phyloP scores from a whole-genome alignment of 2,888 invertebrate genomes.

The Tetheella fluctuosa region DNA sequence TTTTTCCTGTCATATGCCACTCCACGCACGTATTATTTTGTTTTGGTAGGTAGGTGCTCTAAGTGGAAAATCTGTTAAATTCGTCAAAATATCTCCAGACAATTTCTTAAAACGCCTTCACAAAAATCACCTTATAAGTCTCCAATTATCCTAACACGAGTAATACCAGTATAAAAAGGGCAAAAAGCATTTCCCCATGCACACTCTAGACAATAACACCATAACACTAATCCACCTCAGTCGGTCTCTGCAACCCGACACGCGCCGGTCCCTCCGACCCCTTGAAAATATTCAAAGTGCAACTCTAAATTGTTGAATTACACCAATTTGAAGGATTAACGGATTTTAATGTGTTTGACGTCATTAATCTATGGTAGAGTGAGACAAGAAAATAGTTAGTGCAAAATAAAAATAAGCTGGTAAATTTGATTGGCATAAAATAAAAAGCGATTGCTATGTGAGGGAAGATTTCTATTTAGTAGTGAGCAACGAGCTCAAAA shows the following conservation, averaged over 20 bases:
- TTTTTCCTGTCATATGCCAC: too few relatives aligned
- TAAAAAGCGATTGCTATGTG: too few relatives aligned
- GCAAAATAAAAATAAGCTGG: too few relatives aligned
- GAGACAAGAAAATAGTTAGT: too few relatives aligned
- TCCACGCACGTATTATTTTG: too few relatives aligned
- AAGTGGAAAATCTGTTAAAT: too few relatives aligned
- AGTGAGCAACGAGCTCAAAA: too few relatives aligned
- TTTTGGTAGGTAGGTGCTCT: too few relatives aligned
- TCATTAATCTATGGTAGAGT: too few relatives aligned
- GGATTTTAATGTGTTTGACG: conserved; percentile 27
- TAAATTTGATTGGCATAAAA: too few relatives aligned
- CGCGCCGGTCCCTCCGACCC: conserved; percentile 41
- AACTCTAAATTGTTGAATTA: conserved; percentile 39
- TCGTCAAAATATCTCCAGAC: too few relatives aligned
- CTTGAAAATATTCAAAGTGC: conserved; percentile 18
- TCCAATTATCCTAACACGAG: conserved; percentile 45
- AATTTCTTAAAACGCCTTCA: background rate
- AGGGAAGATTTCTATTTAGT: too few relatives aligned
- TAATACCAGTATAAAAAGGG: conserved; percentile 21
- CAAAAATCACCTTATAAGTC: conserved; percentile 27
- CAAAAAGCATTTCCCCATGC: conserved; percentile 8
- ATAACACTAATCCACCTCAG: conserved; percentile 59
- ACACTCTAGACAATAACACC: conserved; percentile 49
- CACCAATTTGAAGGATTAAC: conserved; percentile 40
- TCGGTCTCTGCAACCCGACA: conserved; percentile 38